These are phyloP conservation scores for Thecophora atra DNA, from an alignment of 2,888 invertebrate species.

Conservation along the genomic window DNA sequence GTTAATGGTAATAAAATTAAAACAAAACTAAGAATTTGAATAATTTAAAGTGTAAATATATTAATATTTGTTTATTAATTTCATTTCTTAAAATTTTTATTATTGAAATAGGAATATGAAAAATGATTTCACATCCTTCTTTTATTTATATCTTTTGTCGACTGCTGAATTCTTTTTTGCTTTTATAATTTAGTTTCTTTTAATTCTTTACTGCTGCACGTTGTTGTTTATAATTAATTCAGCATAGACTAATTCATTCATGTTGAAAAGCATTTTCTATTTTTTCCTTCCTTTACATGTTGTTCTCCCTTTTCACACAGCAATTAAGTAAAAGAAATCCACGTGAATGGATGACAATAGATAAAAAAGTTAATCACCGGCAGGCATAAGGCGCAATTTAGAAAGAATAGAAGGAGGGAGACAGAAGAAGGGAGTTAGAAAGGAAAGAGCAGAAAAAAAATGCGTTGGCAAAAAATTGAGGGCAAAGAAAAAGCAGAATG, in stretches of 20 bases:
- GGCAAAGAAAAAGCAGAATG: constrained; percentile 8
- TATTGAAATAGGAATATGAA: background rate
- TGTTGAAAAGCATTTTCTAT: background rate
- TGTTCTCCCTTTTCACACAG: too few species aligned
- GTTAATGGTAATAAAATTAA: too few species aligned
- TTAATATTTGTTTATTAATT: too few species aligned
- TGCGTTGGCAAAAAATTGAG: background rate
- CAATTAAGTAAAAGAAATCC: constrained; percentile 28
- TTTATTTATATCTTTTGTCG: too few species aligned
- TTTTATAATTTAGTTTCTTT: background rate
- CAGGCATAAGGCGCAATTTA: background rate
- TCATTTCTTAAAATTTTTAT: too few species aligned
- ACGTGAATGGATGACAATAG: constrained; percentile 29
- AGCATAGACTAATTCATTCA: background rate
- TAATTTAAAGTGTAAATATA: too few species aligned
- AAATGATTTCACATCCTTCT: background rate
- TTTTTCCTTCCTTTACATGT: too few species aligned
- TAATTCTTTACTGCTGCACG: background rate
- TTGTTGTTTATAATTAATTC: background rate
- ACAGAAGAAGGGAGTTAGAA: background rate
- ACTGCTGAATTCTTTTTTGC: too few species aligned
- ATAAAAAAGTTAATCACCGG: background rate
- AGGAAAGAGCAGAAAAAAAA: background rate
- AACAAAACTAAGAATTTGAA: too few species aligned
- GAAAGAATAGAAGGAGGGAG: background rate